A percentile compares a stretch with the other conserved stretches of the same genome.
Evolutionary conservation across 2,113 vertebrate species (phyloP).

Genomic region (Myodes glareolus): DNA sequence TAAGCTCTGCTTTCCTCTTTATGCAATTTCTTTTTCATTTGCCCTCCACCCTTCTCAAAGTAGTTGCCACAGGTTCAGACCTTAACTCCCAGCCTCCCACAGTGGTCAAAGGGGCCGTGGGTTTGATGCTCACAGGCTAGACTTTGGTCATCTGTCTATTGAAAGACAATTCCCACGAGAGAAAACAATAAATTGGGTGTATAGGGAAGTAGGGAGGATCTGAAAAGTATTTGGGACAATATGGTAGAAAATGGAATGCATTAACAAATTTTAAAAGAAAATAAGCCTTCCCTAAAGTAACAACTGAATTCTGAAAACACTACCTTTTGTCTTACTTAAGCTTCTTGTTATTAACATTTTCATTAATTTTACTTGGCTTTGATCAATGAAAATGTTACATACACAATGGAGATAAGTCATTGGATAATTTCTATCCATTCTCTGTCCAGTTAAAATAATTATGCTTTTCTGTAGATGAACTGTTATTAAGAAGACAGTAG

Average conservation of each 20-base stretch:
- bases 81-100: neutral
- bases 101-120: neutral
- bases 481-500: neutral
- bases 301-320: neutral
- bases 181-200: neutral
- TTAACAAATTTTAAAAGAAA: neutral
- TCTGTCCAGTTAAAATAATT: neutral
- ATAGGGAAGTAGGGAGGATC: neutral
- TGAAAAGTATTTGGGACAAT: neutral
- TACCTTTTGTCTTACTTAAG: neutral
- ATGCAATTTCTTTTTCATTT: neutral
- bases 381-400: neutral
- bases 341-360: neutral
- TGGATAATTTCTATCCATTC: neutral
- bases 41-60: neutral
- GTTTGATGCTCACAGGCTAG: neutral
- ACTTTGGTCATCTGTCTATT: neutral
- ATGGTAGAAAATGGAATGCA: neutral
- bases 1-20: neutral
- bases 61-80: neutral
- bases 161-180: neutral
- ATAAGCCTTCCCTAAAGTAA: neutral
- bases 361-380: slow-evolving; percentile 33
- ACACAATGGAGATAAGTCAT: neutral
- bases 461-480: neutral